Evolutionary conservation across 2,797 vertebrate genomes (phyloP).

Genomic region (Dromococcyx pavoninus): DNA sequence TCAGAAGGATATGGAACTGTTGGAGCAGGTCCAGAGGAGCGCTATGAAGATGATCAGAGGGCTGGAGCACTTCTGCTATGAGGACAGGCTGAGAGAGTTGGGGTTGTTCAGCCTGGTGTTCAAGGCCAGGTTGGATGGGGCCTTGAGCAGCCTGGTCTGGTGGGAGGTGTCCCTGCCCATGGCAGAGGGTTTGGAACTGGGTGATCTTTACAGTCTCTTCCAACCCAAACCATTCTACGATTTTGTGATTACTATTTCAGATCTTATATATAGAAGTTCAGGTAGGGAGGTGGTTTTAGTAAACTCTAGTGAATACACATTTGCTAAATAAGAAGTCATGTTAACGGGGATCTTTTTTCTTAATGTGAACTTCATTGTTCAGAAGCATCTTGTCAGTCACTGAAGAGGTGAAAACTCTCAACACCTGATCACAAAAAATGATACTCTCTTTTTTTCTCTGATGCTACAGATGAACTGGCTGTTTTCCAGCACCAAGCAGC

Average conservation of each 20-base stretch:
- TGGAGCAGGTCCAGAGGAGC: too few species aligned
- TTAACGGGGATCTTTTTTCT: background rate
- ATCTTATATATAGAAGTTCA: background rate
- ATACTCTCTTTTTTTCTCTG: background rate
- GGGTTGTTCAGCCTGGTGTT: too few species aligned
- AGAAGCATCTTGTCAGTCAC: background rate
- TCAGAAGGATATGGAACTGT: too few species aligned
- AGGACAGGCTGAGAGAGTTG: too few species aligned
- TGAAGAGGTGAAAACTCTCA: background rate
- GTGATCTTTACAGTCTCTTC: too few species aligned
- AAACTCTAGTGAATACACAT: background rate
- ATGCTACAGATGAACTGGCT: background rate
- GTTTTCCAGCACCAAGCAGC: background rate
- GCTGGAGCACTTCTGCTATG: too few species aligned
- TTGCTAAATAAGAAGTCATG: background rate
- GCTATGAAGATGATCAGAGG: too few species aligned
- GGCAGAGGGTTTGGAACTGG: too few species aligned
- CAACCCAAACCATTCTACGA: too few species aligned
- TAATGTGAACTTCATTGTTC: background rate
- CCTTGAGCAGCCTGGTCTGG: too few species aligned
- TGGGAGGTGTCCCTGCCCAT: too few species aligned
- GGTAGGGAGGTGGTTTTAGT: background rate
- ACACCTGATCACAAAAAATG: background rate
- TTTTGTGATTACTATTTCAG: constrained; percentile 1
- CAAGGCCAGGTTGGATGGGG: too few species aligned